Evolutionary conservation across 2,113 vertebrate genomes (phyloP), one percentile per base, ranked within the genome.

Genomic region (Cololabis saira): DNA sequence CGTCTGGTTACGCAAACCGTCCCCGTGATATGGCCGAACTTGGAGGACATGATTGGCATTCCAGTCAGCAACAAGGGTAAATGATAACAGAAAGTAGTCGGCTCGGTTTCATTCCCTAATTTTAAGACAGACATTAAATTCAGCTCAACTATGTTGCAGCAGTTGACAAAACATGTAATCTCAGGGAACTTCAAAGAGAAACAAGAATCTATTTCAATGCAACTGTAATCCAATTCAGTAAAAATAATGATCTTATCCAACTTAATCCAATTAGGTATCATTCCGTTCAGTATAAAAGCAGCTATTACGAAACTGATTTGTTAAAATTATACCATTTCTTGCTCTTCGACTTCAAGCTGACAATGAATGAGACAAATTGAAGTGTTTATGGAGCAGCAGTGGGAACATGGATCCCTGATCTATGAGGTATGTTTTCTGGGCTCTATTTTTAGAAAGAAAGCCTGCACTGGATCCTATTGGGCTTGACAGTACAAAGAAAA

Each of bases 381-480:
- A 45, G 1, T 59, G 47, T 71, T 49, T 68, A 30, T 61, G 62
- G 66, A 67, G 49, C 72, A 67, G 74, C 61, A 50, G 71, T 50
- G 44, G 57, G 43, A 64, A 18, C 10, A 71, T 51, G 61, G 50
- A 55, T 71, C 64, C 50, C 48, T 66, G 27, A 49, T 57, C 78
- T 87, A 61, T 87, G 84, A 84, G 74, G 74, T 84, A 85, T 80
- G 66, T 74, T 74, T 79, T 81, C 65, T 76, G 47, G 53, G 80
- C 24, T 82, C 81, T 84, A 69, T 83, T 82, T 89, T 83, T 82
- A 69, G 79, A 66, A 37, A 62, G 74, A 71, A 61, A 68, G 58
- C 70, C 37, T 51, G 37, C 48, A 69, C 71, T 84, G 81, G 67
- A 84, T 74, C 19, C 67, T 65, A 81, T 80, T 80, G 57, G 67